phyloP scores from a whole-genome alignment of 2,113 vertebrate species.

The Todiramphus saurophagus region DNA sequence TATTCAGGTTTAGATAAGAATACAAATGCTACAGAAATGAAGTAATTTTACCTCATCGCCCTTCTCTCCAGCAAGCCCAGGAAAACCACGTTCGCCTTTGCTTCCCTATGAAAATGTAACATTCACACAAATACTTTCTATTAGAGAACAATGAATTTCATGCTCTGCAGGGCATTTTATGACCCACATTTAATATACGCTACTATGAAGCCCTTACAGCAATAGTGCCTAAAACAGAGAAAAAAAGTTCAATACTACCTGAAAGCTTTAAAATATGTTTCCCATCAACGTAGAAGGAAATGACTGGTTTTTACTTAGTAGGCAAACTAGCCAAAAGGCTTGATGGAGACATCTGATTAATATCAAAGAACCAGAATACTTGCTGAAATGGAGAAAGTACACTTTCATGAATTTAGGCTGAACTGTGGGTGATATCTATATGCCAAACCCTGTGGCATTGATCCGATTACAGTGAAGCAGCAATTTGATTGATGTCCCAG shows the following conservation, averaged over 20 bases:
- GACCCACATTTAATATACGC: background rate
- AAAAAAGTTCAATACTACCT: background rate
- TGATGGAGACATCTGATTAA: background rate
- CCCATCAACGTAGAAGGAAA: background rate
- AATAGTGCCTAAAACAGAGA: background rate
- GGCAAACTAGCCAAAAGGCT: background rate
- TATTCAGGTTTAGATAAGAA: background rate
- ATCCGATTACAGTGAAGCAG: background rate
- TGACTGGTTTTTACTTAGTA: background rate
- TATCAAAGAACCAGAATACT: background rate
- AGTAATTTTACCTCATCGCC: conserved; percentile 87
- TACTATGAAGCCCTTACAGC: background rate
- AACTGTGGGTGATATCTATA: fast-evolving
- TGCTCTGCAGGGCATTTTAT: background rate
- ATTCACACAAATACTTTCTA: conserved; percentile 15
- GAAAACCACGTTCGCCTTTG: conserved; percentile 95
- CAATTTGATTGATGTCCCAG: background rate
- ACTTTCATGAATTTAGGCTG: background rate
- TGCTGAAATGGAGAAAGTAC: background rate
- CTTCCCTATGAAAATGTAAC: conserved; percentile 81
- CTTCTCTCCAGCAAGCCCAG: conserved; percentile 89
- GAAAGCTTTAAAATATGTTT: background rate
- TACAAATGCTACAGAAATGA: background rate
- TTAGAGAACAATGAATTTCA: background rate
- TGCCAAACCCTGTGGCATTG: background rate